A percentile compares a stretch with the other conserved stretches of the same genome.
These are phyloP conservation scores for Malacoctenus gilli DNA, from an alignment of 2,797 vertebrate genomes.

Conservation along the genomic window DNA sequence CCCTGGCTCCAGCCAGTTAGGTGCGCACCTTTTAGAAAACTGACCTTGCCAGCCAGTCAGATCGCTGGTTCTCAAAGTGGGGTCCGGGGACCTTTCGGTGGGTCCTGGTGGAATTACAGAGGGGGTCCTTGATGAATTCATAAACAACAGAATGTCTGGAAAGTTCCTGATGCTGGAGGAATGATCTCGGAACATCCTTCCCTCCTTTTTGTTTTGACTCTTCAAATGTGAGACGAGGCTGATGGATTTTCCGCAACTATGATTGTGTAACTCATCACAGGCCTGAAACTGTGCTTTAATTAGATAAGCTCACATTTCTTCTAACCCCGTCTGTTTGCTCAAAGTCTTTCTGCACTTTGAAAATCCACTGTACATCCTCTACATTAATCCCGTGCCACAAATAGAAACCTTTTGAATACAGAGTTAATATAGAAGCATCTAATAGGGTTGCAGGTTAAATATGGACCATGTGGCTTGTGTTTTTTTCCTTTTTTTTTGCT, in stretches of 20 bases:
- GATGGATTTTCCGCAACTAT: neutral
- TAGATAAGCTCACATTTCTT: conserved; percentile 22
- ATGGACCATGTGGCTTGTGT: conserved; percentile 9
- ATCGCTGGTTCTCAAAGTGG: conserved; percentile 58
- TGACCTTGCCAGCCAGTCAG: conserved; percentile 62
- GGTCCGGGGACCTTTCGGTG: conserved; percentile 54
- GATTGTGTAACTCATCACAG: conserved; percentile 21
- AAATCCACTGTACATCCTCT: conserved; percentile 20
- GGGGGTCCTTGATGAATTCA: conserved; percentile 10
- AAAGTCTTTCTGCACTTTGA: conserved; percentile 16
- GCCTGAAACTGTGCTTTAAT: no score
- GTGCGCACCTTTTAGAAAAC: conserved; percentile 76
- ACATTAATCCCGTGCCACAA: conserved; percentile 31
- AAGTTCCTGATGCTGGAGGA: no score
- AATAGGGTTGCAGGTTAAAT: conserved; percentile 37
- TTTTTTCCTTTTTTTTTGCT: conserved; percentile 22
- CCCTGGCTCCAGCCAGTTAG: conserved; percentile 76
- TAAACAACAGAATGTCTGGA: no score
- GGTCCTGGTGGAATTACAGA: conserved; percentile 20
- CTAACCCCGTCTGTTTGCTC: neutral
- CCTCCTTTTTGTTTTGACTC: no score
- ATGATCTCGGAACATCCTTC: no score
- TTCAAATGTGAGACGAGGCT: neutral
- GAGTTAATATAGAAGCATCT: conserved; percentile 37
- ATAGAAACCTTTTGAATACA: conserved; percentile 43